Conservation (phyloP, 2,113 vertebrate genomes). For the Physeter macrocephalus region DNA sequence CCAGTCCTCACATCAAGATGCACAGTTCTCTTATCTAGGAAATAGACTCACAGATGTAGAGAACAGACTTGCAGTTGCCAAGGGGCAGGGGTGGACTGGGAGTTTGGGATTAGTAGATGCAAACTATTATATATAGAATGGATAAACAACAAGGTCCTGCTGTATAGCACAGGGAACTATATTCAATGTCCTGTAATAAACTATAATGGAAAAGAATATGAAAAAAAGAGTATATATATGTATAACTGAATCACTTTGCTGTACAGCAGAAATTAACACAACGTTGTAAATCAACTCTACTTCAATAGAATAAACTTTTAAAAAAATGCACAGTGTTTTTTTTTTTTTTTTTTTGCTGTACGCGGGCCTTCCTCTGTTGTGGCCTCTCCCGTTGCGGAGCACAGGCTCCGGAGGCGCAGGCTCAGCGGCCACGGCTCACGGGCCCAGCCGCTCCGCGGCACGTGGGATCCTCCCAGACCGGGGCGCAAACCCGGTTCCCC, state of each 20-base stretch:
- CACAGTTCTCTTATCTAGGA: constrained; percentile 42
- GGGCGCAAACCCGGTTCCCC: no score
- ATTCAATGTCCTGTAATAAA: neutral
- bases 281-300: neutral
- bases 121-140: neutral
- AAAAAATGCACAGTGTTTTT: constrained; percentile 39
- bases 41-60: neutral
- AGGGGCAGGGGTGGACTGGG: neutral
- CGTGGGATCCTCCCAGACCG: no score
- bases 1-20: constrained; percentile 71
- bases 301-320: neutral
- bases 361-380: no score
- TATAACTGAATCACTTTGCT: neutral
- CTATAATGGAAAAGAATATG: neutral
- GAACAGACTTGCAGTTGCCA: neutral
- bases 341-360: no score
- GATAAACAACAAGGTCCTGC: neutral
- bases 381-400: no score
- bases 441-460: no score
- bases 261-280: neutral
- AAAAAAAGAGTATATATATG: neutral
- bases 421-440: no score
- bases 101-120: neutral
- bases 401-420: no score
- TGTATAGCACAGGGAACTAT: neutral